A percentile compares a stretch with the other conserved stretches of the same genome.
Evolutionary conservation across 37 sponge, comb jelly and placozoan genomes (phyloP).

Genomic region (Bolinopsis microptera): DNA sequence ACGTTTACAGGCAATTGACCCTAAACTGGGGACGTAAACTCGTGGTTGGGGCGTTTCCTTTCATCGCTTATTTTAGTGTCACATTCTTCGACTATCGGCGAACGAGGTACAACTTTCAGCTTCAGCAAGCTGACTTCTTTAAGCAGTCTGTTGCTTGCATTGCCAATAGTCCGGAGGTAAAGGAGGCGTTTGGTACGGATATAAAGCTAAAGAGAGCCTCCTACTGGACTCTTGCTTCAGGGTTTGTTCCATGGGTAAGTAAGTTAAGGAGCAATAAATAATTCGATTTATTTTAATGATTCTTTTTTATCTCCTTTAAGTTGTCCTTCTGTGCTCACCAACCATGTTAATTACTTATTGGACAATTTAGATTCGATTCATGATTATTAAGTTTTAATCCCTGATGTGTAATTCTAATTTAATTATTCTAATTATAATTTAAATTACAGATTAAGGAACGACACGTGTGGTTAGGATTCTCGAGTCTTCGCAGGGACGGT

Average conservation of each 20-base stretch:
- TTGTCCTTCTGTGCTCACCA: neutral
- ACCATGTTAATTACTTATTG: neutral
- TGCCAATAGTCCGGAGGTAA: neutral
- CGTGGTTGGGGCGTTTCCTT: conserved; percentile 15
- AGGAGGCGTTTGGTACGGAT: neutral
- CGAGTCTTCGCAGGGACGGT: neutral
- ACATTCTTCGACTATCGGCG: neutral
- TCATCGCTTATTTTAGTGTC: neutral
- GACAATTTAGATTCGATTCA: too few species aligned
- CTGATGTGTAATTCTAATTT: too few species aligned
- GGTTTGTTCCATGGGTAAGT: conserved; percentile 49
- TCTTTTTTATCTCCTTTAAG: too few species aligned
- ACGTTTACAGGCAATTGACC: neutral
- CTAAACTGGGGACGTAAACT: neutral
- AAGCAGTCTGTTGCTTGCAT: neutral
- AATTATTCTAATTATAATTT: neutral
- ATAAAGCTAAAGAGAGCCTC: neutral
- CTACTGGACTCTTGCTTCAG: conserved; percentile 14
- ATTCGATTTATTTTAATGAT: too few species aligned
- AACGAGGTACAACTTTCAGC: neutral
- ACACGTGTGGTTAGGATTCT: conserved; percentile 30
- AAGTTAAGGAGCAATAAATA: neutral
- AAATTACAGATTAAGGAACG: neutral
- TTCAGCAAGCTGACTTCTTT: conserved; percentile 16
- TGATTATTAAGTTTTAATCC: too few species aligned